Conservation (phyloP, 2,113 vertebrate genomes). For the Pholis gunnellus region DNA sequence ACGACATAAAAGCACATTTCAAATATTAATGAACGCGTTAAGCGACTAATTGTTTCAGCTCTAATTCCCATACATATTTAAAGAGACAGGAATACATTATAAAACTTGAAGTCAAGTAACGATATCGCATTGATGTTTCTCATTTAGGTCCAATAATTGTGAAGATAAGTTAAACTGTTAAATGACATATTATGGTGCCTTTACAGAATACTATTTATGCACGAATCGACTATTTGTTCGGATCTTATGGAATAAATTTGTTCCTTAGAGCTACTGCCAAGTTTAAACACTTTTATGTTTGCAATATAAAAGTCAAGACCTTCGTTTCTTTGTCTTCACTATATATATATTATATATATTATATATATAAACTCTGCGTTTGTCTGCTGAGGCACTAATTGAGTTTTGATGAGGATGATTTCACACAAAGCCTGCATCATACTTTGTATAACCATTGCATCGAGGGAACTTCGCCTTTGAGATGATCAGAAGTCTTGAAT, state of each 20-base stretch:
- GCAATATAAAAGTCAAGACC: not conserved
- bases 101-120: not conserved
- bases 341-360: accelerated
- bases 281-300: not conserved
- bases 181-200: not conserved
- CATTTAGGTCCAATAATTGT: not conserved
- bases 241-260: not conserved
- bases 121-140: not conserved
- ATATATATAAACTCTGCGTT: too few species aligned
- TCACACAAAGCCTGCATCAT: not conserved
- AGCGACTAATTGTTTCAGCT: not conserved
- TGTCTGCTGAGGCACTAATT: not conserved
- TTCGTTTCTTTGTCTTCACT: not conserved
- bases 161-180: not conserved
- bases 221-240: not conserved
- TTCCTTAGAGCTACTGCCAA: not conserved
- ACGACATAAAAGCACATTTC: not conserved
- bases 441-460: not conserved
- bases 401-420: not conserved
- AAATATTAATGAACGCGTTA: not conserved
- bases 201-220: not conserved
- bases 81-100: not conserved
- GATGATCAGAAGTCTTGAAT: not conserved
- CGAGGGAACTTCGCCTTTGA: not conserved
- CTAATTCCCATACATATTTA: not conserved